Conservation (phyloP, 2,797 vertebrate genomes). For the Lagorchestes hirsutus region DNA sequence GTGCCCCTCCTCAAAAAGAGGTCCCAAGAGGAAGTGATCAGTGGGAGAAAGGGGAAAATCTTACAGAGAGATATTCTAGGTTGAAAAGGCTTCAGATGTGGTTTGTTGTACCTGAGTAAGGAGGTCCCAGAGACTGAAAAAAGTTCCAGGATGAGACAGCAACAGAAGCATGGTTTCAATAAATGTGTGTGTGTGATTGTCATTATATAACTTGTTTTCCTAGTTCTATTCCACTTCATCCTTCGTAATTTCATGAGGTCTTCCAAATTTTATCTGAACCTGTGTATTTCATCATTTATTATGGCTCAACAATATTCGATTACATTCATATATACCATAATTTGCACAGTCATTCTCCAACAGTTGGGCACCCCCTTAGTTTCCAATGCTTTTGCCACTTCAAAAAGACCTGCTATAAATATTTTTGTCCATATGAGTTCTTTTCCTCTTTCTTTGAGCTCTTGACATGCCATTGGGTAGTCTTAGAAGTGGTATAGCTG, state of each 20-base stretch:
- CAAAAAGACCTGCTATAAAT: background rate
- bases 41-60: background rate
- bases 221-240: background rate
- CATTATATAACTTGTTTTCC: background rate
- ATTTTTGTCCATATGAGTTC: background rate
- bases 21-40: background rate
- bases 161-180: no score
- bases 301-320: background rate
- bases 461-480: background rate
- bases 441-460: background rate
- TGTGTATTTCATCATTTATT: background rate
- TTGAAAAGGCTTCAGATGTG: background rate
- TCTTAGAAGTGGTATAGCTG: background rate
- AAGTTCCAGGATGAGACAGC: background rate
- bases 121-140: background rate
- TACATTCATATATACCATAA: background rate
- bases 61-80: background rate
- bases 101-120: background rate
- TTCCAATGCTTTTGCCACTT: background rate
- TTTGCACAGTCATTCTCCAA: background rate
- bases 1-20: background rate
- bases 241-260: background rate
- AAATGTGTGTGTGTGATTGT: no score
- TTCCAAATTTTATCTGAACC: background rate
- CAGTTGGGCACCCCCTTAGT: background rate